Evolutionary conservation across 2,888 invertebrate species (phyloP).

Genomic region (Amitus sp.): DNA sequence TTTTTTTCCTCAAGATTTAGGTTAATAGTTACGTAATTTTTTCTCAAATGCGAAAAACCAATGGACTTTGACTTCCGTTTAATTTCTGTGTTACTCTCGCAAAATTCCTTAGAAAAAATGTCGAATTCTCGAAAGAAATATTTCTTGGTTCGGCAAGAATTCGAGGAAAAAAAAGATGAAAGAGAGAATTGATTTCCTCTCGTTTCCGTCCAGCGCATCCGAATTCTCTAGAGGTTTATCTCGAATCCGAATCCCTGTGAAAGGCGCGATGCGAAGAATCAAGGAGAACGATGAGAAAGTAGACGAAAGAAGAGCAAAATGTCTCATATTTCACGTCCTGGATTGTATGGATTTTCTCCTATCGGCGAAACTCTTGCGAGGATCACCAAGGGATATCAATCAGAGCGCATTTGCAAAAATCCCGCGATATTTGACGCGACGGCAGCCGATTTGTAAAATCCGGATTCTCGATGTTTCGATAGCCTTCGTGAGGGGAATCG

Average conservation of each 20-base stretch:
- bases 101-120: too few relatives aligned
- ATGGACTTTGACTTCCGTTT: too few relatives aligned
- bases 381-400: conserved; percentile 61
- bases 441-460: conserved; percentile 26
- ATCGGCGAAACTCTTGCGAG: conserved; percentile 53
- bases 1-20: too few relatives aligned
- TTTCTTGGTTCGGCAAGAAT: too few relatives aligned
- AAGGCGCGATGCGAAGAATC: conserved; percentile 38
- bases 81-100: too few relatives aligned
- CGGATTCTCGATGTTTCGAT: conserved; percentile 29
- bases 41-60: too few relatives aligned
- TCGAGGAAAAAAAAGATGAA: too few relatives aligned
- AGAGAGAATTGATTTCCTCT: conserved; percentile 65
- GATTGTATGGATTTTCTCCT: conserved; percentile 61
- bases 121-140: too few relatives aligned
- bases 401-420: conserved; percentile 41
- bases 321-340: conserved; percentile 63
- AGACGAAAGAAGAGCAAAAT: conserved; percentile 47
- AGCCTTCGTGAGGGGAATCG: not conserved
- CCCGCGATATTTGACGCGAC: conserved; percentile 10
- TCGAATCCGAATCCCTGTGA: conserved; percentile 54
- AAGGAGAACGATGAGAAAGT: conserved; percentile 25
- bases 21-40: too few relatives aligned
- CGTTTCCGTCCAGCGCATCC: conserved; percentile 62
- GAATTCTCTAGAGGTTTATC: conserved; percentile 51